Percentiles rank a stretch among this genome's conserved stretches.
These are phyloP conservation scores for Drosophila borborema DNA, from an alignment of 2,888 invertebrate species.

Conservation along the genomic window DNA sequence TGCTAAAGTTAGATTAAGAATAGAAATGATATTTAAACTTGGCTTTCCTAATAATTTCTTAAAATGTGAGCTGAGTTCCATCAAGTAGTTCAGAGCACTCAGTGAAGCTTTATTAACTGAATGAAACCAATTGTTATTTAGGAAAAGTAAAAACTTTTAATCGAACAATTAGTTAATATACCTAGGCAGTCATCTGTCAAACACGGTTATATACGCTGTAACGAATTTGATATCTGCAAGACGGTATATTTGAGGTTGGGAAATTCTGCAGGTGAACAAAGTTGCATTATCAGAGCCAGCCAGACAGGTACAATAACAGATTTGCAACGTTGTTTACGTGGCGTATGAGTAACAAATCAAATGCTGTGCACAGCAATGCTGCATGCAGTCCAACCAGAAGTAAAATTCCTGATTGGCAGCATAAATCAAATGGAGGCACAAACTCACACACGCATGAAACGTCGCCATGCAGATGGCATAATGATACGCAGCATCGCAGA, in stretches of 20 bases:
- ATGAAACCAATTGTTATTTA: background rate
- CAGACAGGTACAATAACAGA: constrained; percentile 39
- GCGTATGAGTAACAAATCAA: constrained; percentile 79
- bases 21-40: too few relatives aligned
- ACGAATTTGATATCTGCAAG: constrained; percentile 12
- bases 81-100: too few relatives aligned
- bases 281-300: background rate
- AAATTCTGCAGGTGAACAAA: background rate
- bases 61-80: too few relatives aligned
- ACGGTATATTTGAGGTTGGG: too few relatives aligned
- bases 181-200: too few relatives aligned
- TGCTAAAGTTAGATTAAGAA: background rate
- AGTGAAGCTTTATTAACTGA: background rate
- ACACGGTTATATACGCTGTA: too few relatives aligned
- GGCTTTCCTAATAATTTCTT: too few relatives aligned
- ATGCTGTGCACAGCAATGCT: constrained; percentile 34
- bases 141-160: background rate
- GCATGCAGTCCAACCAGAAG: constrained; percentile 58
- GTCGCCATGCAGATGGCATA: constrained; percentile 52
- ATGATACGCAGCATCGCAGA: constrained; percentile 67
- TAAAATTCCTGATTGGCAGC: constrained; percentile 77
- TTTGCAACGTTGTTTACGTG: constrained; percentile 75
- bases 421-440: constrained; percentile 65
- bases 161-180: background rate
- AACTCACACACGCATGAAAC: background rate